A percentile compares a stretch with the other conserved stretches of the same genome.
Conservation (phyloP, 2,797 vertebrate species). For the Masticophis lateralis region DNA sequence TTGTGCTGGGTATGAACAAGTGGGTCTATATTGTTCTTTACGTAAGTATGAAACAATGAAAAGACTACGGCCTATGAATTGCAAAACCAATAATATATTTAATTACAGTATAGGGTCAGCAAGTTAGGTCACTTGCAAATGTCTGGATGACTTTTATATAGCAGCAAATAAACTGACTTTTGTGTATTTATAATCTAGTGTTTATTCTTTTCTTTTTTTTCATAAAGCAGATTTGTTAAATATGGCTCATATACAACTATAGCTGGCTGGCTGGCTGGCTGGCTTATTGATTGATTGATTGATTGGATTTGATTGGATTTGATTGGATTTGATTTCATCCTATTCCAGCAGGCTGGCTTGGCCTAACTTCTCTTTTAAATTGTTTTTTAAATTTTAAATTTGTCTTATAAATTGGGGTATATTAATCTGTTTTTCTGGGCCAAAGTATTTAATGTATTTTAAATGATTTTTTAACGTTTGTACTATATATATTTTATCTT, state of each 20-base stretch:
- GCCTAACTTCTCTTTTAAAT: no score
- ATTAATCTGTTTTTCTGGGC: no score
- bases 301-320: background rate
- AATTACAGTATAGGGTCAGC: constrained; percentile 2
- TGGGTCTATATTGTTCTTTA: constrained; percentile 83
- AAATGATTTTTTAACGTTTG: no score
- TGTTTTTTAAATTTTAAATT: no score
- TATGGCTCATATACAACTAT: background rate
- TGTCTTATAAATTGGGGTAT: no score
- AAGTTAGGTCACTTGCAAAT: background rate
- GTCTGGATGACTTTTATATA: background rate
- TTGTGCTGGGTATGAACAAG: constrained; percentile 83
- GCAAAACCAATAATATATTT: background rate
- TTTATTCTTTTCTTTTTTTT: background rate
- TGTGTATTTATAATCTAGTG: background rate
- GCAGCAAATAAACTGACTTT: background rate
- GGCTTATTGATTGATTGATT: background rate
- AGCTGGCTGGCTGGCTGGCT: background rate
- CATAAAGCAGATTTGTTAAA: background rate
- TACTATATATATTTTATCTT: no score
- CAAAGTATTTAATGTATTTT: no score
- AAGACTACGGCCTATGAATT: background rate
- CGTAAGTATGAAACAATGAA: constrained; percentile 73
- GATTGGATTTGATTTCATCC: background rate
- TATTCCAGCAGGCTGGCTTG: no score